Base-by-base conservation (phyloP, 2,113 vertebrate genomes). In the Rhynchomys soricoides region DNA sequence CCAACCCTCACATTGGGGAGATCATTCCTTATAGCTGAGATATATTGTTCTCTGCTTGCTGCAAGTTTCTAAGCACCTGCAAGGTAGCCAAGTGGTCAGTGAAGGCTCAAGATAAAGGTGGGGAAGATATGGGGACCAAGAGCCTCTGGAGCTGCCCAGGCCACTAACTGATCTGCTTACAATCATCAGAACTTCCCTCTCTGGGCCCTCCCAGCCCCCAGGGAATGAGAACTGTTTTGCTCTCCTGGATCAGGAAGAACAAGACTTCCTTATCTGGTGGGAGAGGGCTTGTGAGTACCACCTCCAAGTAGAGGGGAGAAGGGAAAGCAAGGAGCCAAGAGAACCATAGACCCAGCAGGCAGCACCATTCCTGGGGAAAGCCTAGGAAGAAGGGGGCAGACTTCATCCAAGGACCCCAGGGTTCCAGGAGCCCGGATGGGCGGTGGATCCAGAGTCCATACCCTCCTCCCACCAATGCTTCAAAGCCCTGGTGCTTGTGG, bases 161-260 rank as follows among this genome's bases (percentile, higher is more conserved):
- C 48, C 13, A 71, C 91, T 92, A 94, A 91, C 66, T 90, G 92
- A 92, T 92, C 55, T 96, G 87, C 92, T 94, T 96, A 97, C 90
- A 97, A 96, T 97, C 95, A 97, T 95, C 75, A 97, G 79, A 96
- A 97, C 95, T 97, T 98, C 97, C 95, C 92, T 98, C 90, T 92
- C 81, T 2, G 81, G 89, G 79, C 95, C 95, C 97, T 97, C 97
- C 97, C 96, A 98, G 82, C 95, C 97, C 86, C 97, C 55, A 64
- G 97, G 97, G 97, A 97, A 93, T 96, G 59, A 9, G 37, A 93
- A 91, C 88, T 97, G 95, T 92, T 97, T 97, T 97, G 97, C 95
- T 97, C 66, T 97, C 92, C 75, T 86, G 66, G 71, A 91, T 95
- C 97, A 93, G 97, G 89, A 98, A 97, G 90, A 96, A 95, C 95